phyloP scores from a whole-genome alignment of 2,113 vertebrate genomes.

The Emydocephalus ijimae region DNA sequence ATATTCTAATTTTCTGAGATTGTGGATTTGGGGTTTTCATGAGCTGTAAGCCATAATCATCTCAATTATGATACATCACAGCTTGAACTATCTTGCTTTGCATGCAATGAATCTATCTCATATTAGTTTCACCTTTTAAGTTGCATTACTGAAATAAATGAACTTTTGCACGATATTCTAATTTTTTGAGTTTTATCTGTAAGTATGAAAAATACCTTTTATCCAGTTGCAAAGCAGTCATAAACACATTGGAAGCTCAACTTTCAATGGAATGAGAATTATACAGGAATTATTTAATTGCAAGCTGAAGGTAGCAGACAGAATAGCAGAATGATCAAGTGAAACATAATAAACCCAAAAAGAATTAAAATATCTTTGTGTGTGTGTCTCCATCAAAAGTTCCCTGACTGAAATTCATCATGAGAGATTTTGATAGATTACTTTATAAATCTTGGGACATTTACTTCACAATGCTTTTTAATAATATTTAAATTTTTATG shows the following conservation, averaged over 20 bases:
- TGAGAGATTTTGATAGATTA: conserved; percentile 59
- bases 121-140: too few relatives aligned
- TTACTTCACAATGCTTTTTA: conserved; percentile 24
- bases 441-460: conserved; percentile 57
- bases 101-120: too few relatives aligned
- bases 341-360: background rate
- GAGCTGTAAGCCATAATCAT: too few relatives aligned
- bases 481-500: conserved; percentile 12
- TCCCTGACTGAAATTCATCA: conserved; percentile 69
- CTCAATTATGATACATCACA: too few relatives aligned
- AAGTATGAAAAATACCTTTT: conserved; percentile 31
- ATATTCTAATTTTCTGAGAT: too few relatives aligned
- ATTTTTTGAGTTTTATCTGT: too few relatives aligned
- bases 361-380: conserved; percentile 38
- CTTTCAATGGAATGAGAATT: conserved; percentile 42
- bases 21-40: too few relatives aligned
- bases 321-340: conserved; percentile 23
- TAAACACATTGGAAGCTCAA: conserved; percentile 44
- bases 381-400: conserved; percentile 53
- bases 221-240: conserved; percentile 44
- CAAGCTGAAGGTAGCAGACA: conserved; percentile 25
- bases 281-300: conserved; percentile 44
- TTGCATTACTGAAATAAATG: too few relatives aligned
- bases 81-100: too few relatives aligned
- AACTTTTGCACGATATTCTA: too few relatives aligned